Percentiles rank a stretch among this genome's conserved stretches.
phyloP scores from a whole-genome alignment of 2,888 invertebrate genomes.

The Agrotis segetum region DNA sequence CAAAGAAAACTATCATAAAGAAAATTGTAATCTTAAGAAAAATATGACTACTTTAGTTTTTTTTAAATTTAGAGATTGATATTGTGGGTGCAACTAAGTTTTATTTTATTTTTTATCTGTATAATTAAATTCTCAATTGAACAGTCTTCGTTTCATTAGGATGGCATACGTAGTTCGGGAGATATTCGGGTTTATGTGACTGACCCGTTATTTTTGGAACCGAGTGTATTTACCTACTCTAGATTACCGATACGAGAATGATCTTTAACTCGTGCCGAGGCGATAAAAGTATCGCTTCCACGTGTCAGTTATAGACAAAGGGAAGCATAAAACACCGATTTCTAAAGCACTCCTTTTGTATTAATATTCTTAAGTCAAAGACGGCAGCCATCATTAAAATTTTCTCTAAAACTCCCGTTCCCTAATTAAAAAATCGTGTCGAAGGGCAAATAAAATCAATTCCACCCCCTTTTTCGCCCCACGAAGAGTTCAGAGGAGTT shows the following conservation, averaged over 20 bases:
- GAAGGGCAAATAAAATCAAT: constrained; percentile 89
- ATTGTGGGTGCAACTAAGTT: too few relatives aligned
- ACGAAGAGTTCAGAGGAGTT: constrained; percentile 75
- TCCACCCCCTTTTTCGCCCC: constrained; percentile 71
- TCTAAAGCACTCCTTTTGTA: constrained; percentile 49
- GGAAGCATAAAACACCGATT: constrained; percentile 30
- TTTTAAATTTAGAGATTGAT: too few relatives aligned
- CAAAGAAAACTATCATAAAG: too few relatives aligned
- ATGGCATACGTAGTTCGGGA: too few relatives aligned
- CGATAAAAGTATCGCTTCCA: background rate
- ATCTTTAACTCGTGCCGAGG: background rate
- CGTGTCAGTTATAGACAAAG: constrained; percentile 9
- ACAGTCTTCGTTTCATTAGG: too few relatives aligned
- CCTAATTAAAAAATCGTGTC: constrained; percentile 90
- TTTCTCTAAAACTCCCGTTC: constrained; percentile 65
- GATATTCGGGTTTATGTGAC: too few relatives aligned
- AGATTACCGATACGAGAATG: too few relatives aligned
- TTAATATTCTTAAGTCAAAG: constrained; percentile 53
- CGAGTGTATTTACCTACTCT: background rate
- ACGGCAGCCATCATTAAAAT: constrained; percentile 72
- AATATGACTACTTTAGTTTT: too few relatives aligned
- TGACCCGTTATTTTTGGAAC: too few relatives aligned
- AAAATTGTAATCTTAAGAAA: too few relatives aligned
- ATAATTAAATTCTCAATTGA: too few relatives aligned
- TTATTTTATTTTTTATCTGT: too few relatives aligned